Evolutionary conservation across 2,113 vertebrate species (phyloP).

Genomic region (Tachycineta bicolor): DNA sequence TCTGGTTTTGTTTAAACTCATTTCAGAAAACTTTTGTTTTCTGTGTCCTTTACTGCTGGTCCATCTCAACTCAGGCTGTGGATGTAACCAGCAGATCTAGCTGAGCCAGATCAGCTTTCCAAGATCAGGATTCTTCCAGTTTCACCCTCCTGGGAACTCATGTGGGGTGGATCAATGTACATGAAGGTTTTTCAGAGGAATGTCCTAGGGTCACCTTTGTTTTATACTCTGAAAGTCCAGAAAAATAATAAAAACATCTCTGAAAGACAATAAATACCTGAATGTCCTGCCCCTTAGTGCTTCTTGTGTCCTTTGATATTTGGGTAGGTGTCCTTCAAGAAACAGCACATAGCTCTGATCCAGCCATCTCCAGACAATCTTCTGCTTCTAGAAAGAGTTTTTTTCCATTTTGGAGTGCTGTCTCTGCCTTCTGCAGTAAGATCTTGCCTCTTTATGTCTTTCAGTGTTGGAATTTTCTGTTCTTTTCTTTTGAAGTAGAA

Average conservation of each 20-base stretch:
- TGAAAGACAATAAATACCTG: background rate
- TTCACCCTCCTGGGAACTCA: background rate
- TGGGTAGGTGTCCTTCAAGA: background rate
- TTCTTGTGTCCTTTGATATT: background rate
- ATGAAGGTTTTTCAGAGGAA: background rate
- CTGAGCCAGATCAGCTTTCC: background rate
- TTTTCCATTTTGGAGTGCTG: background rate
- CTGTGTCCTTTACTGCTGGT: background rate
- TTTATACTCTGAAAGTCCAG: background rate
- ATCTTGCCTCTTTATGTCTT: background rate
- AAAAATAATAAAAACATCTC: background rate
- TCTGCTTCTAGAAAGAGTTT: background rate
- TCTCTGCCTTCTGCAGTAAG: background rate
- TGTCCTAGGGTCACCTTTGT: background rate
- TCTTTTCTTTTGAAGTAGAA: background rate
- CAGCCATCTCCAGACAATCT: background rate
- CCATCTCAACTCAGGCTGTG: background rate
- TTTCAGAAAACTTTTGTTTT: slow-evolving; percentile 16
- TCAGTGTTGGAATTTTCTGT: background rate
- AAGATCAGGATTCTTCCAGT: background rate
- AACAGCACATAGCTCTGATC: background rate
- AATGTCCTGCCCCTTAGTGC: background rate
- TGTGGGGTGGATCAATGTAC: background rate
- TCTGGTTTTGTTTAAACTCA: background rate
- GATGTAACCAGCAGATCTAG: background rate